Evolutionary conservation across 1,140 invertebrate species (phyloP).

Genomic region (Anthonomus grandis): DNA sequence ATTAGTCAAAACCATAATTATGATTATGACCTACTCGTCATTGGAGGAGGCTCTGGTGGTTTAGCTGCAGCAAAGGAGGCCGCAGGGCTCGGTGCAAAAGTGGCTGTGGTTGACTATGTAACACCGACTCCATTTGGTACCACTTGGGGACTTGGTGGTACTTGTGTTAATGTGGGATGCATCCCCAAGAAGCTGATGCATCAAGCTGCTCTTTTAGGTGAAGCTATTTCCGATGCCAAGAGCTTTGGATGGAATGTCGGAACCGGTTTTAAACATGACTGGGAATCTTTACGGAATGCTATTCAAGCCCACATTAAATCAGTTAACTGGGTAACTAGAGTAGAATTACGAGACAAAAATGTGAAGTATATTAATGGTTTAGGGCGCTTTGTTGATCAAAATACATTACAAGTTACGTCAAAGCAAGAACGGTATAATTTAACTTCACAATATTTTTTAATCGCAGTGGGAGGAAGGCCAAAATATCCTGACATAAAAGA

Average conservation of each 20-base stretch:
- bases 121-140: constrained; percentile 80
- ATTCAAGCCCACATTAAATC: constrained; percentile 89
- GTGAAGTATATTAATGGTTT: constrained; percentile 91
- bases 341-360: constrained; percentile 81
- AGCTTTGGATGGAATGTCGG: constrained; percentile 79
- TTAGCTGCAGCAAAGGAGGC: constrained; percentile 92
- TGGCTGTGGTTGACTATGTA: constrained; percentile 90
- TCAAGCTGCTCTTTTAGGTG: constrained; percentile 84
- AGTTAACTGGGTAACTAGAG: constrained; percentile 87
- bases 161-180: constrained; percentile 98
- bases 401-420: constrained; percentile 71
- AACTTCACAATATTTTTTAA: constrained; percentile 80
- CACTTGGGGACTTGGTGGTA: constrained; percentile 91
- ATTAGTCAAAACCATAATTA: too few relatives aligned
- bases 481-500: constrained; percentile 83
- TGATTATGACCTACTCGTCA: constrained; percentile 91
- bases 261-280: constrained; percentile 65
- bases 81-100: constrained; percentile 76
- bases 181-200: constrained; percentile 98
- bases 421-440: constrained; percentile 74
- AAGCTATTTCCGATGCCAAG: constrained; percentile 68
- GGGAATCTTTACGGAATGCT: constrained; percentile 64
- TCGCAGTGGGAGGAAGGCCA: constrained; percentile 91
- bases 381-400: constrained; percentile 77
- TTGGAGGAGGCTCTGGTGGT: constrained; percentile 94